Conservation (phyloP, 2,113 vertebrate genomes). For the Dromas ardeola region DNA sequence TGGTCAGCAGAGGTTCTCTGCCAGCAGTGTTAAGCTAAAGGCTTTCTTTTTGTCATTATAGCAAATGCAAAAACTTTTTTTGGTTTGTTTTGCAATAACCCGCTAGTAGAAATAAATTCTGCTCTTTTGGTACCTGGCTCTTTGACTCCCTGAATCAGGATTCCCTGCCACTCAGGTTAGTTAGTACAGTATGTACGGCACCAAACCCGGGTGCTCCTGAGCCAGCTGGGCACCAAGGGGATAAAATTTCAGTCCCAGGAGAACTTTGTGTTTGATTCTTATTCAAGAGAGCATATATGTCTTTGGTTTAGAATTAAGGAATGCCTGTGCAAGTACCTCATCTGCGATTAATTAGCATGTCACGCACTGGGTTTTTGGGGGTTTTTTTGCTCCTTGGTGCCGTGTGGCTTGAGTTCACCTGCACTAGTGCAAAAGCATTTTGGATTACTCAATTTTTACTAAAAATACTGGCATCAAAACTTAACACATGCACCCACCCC, state of each 20-base stretch:
- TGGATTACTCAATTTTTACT: background rate
- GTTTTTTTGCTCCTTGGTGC: background rate
- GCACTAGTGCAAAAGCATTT: constrained; percentile 32
- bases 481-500: background rate
- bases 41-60: background rate
- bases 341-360: constrained; percentile 6
- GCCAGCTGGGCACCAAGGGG: background rate
- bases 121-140: background rate
- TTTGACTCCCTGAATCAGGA: background rate
- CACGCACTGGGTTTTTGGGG: background rate
- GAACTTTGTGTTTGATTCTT: background rate
- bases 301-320: constrained; percentile 23
- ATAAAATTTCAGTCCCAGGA: background rate
- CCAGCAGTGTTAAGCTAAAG: background rate
- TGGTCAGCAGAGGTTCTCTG: background rate
- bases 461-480: constrained; percentile 13
- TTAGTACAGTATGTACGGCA: background rate
- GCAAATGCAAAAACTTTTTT: background rate
- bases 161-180: background rate
- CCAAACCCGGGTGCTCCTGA: background rate
- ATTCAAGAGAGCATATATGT: background rate
- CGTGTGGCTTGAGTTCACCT: constrained; percentile 6
- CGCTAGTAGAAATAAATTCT: background rate
- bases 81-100: background rate
- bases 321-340: background rate